A percentile compares a stretch with the other conserved stretches of the same genome.
Conservation (phyloP, 2,888 invertebrate genomes). For the Caenorhabditis japonica region DNA sequence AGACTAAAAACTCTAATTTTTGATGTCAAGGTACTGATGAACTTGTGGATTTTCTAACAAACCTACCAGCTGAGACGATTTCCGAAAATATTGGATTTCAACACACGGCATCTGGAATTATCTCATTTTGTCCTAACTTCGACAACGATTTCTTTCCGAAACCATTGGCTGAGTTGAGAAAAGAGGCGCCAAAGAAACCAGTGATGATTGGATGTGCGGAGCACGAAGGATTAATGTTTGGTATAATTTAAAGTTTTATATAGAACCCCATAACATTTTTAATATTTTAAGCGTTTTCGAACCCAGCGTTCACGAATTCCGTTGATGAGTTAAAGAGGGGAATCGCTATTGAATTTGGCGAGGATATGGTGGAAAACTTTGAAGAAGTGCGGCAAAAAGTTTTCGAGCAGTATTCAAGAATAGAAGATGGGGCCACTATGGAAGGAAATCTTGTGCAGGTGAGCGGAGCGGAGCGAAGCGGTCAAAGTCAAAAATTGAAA, state of each 20-base stretch:
- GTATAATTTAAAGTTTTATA: background rate
- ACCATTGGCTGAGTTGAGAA: too few species aligned
- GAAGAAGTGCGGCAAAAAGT: constrained; percentile 30
- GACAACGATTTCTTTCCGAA: constrained; percentile 67
- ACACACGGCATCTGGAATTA: constrained; percentile 21
- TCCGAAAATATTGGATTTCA: constrained; percentile 20
- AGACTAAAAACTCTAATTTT: background rate
- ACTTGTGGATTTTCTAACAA: constrained; percentile 14
- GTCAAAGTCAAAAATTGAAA: too few species aligned
- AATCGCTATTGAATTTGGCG: constrained; percentile 3
- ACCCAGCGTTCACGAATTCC: background rate
- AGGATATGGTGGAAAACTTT: constrained; percentile 16
- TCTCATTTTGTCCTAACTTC: constrained; percentile 11
- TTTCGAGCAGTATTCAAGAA: constrained; percentile 20
- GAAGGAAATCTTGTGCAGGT: too few species aligned
- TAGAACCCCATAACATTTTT: background rate
- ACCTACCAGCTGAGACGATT: constrained; percentile 7
- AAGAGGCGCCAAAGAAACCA: too few species aligned
- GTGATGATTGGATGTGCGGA: too few species aligned
- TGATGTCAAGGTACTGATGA: constrained; percentile 1
- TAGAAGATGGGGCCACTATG: too few species aligned
- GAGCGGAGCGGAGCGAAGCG: too few species aligned
- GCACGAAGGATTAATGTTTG: background rate
- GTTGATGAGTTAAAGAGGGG: constrained; percentile 5
- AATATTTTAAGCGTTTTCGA: background rate